Percentiles rank a stretch among this genome's conserved stretches.
Conservation (phyloP, 2,888 invertebrate genomes). For the Aphidoletes aphidimyza region DNA sequence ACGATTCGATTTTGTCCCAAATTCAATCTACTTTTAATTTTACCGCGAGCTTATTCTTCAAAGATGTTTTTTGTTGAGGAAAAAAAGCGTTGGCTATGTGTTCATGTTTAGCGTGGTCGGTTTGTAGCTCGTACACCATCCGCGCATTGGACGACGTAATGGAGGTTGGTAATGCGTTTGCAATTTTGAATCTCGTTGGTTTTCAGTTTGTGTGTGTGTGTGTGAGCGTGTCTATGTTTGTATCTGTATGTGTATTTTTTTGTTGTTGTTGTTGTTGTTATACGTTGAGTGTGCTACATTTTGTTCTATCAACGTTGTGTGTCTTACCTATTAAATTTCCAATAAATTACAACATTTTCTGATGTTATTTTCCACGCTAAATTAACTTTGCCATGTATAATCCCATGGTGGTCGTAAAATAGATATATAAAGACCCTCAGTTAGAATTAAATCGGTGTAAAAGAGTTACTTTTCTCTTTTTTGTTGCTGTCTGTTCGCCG, state of each 20-base stretch:
- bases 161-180: conserved; percentile 31
- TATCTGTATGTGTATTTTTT: neutral
- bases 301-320: conserved; percentile 31
- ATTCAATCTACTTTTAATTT: conserved; percentile 15
- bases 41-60: neutral
- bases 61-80: too few relatives aligned
- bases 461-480: conserved; percentile 36
- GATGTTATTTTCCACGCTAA: conserved; percentile 56
- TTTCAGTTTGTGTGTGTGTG: neutral
- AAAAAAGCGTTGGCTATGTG: too few relatives aligned
- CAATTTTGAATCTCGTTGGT: conserved; percentile 47
- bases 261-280: neutral
- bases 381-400: conserved; percentile 56
- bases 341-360: conserved; percentile 56
- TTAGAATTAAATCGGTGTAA: conserved; percentile 55
- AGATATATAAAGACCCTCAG: conserved; percentile 54
- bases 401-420: conserved; percentile 54
- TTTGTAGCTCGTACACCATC: too few relatives aligned
- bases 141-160: neutral
- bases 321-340: conserved; percentile 55
- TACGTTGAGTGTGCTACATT: neutral
- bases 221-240: neutral
- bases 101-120: too few relatives aligned
- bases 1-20: neutral
- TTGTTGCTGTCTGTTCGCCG: conserved; percentile 27